Percentiles rank a stretch among this genome's conserved stretches.
phyloP scores from a whole-genome alignment of 2,888 invertebrate species.

The Drosophila niveifrons region DNA sequence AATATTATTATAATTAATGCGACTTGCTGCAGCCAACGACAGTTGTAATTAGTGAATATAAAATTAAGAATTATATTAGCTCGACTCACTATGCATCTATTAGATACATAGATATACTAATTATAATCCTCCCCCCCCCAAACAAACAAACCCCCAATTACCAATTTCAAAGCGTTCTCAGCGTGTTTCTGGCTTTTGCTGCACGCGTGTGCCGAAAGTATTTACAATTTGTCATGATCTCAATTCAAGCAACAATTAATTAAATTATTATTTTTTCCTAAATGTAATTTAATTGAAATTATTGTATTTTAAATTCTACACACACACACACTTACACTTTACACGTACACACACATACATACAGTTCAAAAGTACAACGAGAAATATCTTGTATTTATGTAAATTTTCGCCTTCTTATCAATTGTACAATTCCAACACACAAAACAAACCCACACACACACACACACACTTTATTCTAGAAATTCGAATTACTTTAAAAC shows the following conservation, averaged over 20 bases:
- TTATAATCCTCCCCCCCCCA: conserved; percentile 17
- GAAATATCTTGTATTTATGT: conserved; percentile 32
- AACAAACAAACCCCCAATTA: conserved; percentile 21
- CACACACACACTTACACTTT: conserved; percentile 13
- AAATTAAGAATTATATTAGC: conserved; percentile 41
- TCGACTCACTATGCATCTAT: conserved; percentile 52
- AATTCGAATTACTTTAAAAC: conserved; percentile 19
- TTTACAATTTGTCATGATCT: conserved; percentile 76
- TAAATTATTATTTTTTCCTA: conserved; percentile 64
- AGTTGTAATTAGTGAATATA: conserved; percentile 43
- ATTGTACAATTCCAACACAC: conserved; percentile 19
- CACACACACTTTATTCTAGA: neutral
- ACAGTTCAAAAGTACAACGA: conserved; percentile 23
- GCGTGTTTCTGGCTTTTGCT: conserved; percentile 65
- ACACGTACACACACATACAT: neutral
- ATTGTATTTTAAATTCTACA: conserved; percentile 51
- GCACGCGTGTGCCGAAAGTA: conserved; percentile 74
- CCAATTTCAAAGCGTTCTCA: conserved; percentile 75
- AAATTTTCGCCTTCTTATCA: conserved; percentile 21
- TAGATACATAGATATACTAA: conserved; percentile 41
- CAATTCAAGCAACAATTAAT: conserved; percentile 64
- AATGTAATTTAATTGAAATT: conserved; percentile 76
- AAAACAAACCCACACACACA: neutral
- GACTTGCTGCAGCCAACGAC: conserved; percentile 20
- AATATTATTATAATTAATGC: conserved; percentile 21